Evolutionary conservation across 2,113 vertebrate species (phyloP).

Genomic region (Prolemur simus): DNA sequence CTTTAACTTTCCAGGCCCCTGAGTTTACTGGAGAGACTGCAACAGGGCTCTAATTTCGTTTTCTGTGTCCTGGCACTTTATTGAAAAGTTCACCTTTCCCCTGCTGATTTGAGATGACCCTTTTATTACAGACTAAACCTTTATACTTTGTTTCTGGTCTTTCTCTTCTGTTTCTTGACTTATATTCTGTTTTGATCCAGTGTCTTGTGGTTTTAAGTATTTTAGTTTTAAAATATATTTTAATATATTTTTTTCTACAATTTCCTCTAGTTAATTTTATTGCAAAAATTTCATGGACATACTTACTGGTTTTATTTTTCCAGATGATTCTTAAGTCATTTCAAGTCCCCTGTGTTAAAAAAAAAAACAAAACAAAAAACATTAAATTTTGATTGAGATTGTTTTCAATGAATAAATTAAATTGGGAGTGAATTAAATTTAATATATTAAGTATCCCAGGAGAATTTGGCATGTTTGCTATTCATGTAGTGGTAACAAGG

Average conservation of each 20-base stretch:
- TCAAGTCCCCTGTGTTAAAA: not conserved
- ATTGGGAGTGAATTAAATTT: not conserved
- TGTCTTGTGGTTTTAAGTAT: not conserved
- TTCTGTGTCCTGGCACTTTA: not conserved
- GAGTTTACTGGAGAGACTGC: not conserved
- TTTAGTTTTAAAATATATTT: not conserved
- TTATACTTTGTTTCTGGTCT: not conserved
- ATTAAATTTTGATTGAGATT: not conserved
- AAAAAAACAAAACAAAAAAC: not conserved
- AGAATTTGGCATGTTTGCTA: not conserved
- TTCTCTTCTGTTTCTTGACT: not conserved
- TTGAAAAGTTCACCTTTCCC: not conserved
- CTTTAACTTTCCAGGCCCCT: not conserved
- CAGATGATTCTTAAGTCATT: not conserved
- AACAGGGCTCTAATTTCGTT: not conserved
- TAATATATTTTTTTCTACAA: not conserved
- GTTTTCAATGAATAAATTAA: constrained; percentile 1
- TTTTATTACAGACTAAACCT: not conserved
- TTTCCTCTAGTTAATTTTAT: not conserved
- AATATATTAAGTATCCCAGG: not conserved
- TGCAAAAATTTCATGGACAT: not conserved
- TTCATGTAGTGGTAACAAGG: not conserved
- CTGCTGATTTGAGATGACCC: not conserved
- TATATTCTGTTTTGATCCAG: not conserved
- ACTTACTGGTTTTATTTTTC: not conserved